phyloP scores from a whole-genome alignment of 2,797 vertebrate species.

The Naso thynnoides region DNA sequence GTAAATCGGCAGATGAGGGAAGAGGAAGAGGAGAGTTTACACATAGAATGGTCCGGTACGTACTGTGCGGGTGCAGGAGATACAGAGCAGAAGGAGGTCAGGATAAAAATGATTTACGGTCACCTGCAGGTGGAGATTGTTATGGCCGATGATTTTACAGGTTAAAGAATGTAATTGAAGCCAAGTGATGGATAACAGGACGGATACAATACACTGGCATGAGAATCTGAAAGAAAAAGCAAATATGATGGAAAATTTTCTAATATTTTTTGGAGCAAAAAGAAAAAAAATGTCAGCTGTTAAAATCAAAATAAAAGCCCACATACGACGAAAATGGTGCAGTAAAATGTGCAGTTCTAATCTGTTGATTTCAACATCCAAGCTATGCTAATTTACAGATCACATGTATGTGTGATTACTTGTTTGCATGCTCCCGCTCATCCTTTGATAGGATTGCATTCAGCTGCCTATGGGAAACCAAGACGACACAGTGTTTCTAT shows the following conservation, averaged over 20 bases:
- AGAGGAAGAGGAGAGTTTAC: constrained; percentile 27
- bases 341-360: background rate
- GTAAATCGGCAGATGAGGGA: constrained; percentile 77
- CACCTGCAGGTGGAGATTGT: constrained; percentile 46
- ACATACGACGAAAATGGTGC: background rate
- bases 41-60: constrained; percentile 45
- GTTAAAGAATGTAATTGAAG: constrained; percentile 18
- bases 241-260: background rate
- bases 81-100: constrained; percentile 62
- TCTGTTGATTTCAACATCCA: background rate
- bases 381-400: constrained; percentile 3
- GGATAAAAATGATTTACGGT: constrained; percentile 54
- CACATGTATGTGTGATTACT: background rate
- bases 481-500: constrained; percentile 63
- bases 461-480: constrained; percentile 30
- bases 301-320: background rate
- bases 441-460: constrained; percentile 47
- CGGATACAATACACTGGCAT: background rate
- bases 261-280: background rate
- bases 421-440: constrained; percentile 35
- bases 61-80: constrained; percentile 32
- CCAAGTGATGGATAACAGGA: constrained; percentile 10
- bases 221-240: background rate
- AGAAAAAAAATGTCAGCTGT: background rate
- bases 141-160: constrained; percentile 26